Percentiles rank a stretch among this genome's conserved stretches.
phyloP scores from a whole-genome alignment of 2,888 invertebrate species.

The Pollenia angustigena region DNA sequence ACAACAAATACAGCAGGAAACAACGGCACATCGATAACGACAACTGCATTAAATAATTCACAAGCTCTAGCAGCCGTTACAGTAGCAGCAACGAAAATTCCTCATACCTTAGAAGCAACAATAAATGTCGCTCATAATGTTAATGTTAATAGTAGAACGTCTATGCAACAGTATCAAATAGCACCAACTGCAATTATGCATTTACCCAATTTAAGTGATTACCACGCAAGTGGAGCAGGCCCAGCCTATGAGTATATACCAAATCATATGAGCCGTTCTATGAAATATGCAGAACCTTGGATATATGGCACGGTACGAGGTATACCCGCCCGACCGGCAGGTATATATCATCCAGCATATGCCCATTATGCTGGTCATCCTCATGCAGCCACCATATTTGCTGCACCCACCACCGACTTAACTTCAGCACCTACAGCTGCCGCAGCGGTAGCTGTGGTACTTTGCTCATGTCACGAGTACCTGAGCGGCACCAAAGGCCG shows the following conservation, averaged over 20 bases:
- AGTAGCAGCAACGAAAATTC: slow-evolving; percentile 57
- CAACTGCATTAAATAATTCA: slow-evolving; percentile 61
- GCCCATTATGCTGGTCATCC: slow-evolving; percentile 76
- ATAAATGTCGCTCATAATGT: slow-evolving; percentile 65
- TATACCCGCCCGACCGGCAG: slow-evolving; percentile 83
- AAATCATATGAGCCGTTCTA: slow-evolving; percentile 90
- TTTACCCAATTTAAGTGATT: slow-evolving; percentile 67
- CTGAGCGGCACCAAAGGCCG: slow-evolving; percentile 90
- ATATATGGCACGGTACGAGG: slow-evolving; percentile 91
- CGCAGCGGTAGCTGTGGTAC: slow-evolving; percentile 86
- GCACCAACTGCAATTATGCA: slow-evolving; percentile 66
- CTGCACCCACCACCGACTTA: slow-evolving; percentile 78
- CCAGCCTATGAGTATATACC: slow-evolving; percentile 83
- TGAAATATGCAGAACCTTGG: slow-evolving; percentile 94
- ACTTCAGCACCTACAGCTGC: slow-evolving; percentile 85
- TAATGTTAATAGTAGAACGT: slow-evolving; percentile 45
- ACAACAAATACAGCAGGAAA: slow-evolving; percentile 76
- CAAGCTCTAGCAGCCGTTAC: slow-evolving; percentile 54
- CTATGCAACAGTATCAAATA: slow-evolving; percentile 68
- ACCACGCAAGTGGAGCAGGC: slow-evolving; percentile 64
- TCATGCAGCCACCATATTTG: slow-evolving; percentile 79
- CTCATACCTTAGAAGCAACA: slow-evolving; percentile 74
- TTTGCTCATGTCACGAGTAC: slow-evolving; percentile 93
- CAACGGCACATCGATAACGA: slow-evolving; percentile 76
- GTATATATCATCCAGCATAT: slow-evolving; percentile 78